Evolutionary conservation across 2,888 invertebrate genomes (phyloP).

Genomic region (Drosophila testacea): DNA sequence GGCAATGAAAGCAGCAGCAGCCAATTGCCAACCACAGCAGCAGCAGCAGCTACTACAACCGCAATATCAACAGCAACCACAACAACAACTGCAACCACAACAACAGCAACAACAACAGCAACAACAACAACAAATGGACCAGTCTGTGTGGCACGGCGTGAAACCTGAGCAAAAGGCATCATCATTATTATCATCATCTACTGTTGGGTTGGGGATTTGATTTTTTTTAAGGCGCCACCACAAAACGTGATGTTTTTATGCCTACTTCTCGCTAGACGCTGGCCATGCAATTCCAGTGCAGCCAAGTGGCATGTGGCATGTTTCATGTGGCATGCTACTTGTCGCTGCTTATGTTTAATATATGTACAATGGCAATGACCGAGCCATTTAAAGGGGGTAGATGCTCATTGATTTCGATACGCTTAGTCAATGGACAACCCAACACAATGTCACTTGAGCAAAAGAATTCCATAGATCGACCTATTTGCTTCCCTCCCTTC

Average conservation of each 20-base stretch:
- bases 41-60: no score
- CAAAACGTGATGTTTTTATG: slow-evolving; percentile 73
- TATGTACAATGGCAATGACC: slow-evolving; percentile 52
- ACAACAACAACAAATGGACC: slow-evolving; percentile 51
- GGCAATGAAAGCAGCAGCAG: slow-evolving; percentile 42
- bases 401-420: slow-evolving; percentile 64
- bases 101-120: slow-evolving; percentile 18
- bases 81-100: no score
- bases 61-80: slow-evolving; percentile 15
- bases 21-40: slow-evolving; percentile 24
- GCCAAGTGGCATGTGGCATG: slow-evolving; percentile 55
- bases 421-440: slow-evolving; percentile 27
- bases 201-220: slow-evolving; percentile 16
- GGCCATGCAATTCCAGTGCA: slow-evolving; percentile 46
- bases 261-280: slow-evolving; percentile 46
- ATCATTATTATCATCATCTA: slow-evolving; percentile 22
- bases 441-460: slow-evolving; percentile 66
- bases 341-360: slow-evolving; percentile 46
- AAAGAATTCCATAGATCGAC: slow-evolving; percentile 8
- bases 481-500: not conserved
- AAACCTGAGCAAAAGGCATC: slow-evolving; percentile 52
- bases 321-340: slow-evolving; percentile 38
- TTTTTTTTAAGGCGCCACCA: slow-evolving; percentile 62
- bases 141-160: slow-evolving; percentile 66
- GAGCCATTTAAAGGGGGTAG: slow-evolving; percentile 23